Evolutionary conservation across 53 echinoderm and acorn worm genomes (phyloP).

Genomic region (Antedon mediterranea): DNA sequence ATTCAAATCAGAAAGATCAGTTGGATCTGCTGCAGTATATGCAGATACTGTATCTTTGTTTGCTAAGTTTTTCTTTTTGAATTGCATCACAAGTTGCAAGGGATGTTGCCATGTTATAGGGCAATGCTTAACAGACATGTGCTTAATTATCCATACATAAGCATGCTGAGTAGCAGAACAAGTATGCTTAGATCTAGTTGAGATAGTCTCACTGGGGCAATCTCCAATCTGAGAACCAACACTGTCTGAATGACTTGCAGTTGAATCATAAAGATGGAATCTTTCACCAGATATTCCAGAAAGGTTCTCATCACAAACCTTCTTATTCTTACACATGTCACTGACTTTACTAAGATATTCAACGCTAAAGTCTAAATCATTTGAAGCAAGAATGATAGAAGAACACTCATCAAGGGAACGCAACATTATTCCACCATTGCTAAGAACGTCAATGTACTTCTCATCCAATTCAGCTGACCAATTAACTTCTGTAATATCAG

Average conservation of each 20-base stretch:
- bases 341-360: constrained; percentile 43
- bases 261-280: neutral
- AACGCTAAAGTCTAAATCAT: constrained; percentile 44
- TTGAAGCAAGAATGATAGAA: constrained; percentile 25
- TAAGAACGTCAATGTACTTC: neutral
- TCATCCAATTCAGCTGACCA: constrained; percentile 19
- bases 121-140: constrained; percentile 38
- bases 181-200: neutral
- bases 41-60: too few species aligned
- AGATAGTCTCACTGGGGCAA: neutral
- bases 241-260: neutral
- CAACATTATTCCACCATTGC: constrained; percentile 26
- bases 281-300: neutral
- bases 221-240: neutral
- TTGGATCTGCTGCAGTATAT: too few species aligned
- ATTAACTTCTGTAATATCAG: constrained; percentile 26
- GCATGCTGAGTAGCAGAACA: too few species aligned
- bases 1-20: too few species aligned
- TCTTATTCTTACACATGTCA: neutral
- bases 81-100: constrained; percentile 17
- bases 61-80: neutral
- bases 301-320: neutral
- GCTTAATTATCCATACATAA: constrained; percentile 55
- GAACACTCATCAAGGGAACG: constrained; percentile 45
- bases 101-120: constrained; percentile 43